Evolutionary conservation across 2,113 vertebrate species (phyloP).

Genomic region (Heterotis niloticus): DNA sequence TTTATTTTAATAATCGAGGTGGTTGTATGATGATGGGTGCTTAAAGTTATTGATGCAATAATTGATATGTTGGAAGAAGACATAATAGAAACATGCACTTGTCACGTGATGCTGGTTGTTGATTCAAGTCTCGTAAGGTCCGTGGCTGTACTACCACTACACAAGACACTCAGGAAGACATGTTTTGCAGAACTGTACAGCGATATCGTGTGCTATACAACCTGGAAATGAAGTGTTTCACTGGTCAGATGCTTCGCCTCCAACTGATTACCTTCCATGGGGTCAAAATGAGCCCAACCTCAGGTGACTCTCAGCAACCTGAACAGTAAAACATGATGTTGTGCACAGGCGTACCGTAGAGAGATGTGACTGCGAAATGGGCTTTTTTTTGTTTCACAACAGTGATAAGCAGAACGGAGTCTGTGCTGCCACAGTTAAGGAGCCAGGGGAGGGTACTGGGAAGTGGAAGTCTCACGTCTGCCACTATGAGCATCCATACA

Average conservation of each 20-base stretch:
- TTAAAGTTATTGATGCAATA: no score
- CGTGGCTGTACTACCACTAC: no score
- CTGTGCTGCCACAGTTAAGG: slow-evolving; percentile 56
- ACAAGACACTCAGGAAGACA: no score
- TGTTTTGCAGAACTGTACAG: slow-evolving; percentile 60
- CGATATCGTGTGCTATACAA: slow-evolving; percentile 60
- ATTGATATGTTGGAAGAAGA: no score
- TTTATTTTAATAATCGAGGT: neutral
- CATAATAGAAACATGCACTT: no score
- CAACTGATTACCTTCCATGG: slow-evolving; percentile 50
- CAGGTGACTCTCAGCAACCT: slow-evolving; percentile 43
- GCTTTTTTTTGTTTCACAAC: slow-evolving; percentile 23
- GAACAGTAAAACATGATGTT: neutral
- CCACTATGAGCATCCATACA: slow-evolving; percentile 61
- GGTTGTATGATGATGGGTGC: no score
- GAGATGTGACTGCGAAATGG: neutral
- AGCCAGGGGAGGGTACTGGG: slow-evolving; percentile 42
- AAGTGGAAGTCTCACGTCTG: slow-evolving; percentile 62
- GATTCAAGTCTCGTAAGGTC: no score
- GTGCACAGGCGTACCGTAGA: neutral
- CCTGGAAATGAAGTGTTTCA: slow-evolving; percentile 44
- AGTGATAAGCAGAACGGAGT: slow-evolving; percentile 54
- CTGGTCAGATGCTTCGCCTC: slow-evolving; percentile 57
- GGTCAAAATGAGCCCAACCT: slow-evolving; percentile 39
- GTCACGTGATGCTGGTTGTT: no score